Percentiles rank a stretch among this genome's conserved stretches.
Conservation (phyloP, 2,888 invertebrate genomes). For the Cryptophagus acutangulus region DNA sequence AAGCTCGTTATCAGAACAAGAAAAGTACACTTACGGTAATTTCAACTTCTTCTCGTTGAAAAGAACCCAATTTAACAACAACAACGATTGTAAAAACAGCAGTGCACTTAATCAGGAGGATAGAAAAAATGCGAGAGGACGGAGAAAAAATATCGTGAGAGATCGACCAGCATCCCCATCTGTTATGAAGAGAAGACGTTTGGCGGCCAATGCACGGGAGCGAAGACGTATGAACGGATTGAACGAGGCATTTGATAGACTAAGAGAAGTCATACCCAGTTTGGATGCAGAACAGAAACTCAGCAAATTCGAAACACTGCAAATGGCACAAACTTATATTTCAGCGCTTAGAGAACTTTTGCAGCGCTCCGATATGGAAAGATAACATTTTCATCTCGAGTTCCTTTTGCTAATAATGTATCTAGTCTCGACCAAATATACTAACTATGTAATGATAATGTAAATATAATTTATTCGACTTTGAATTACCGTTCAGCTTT, state of each 20-base stretch:
- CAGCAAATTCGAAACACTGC: slow-evolving; percentile 72
- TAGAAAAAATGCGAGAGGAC: slow-evolving; percentile 22
- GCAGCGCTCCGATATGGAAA: slow-evolving; percentile 32
- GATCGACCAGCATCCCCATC: slow-evolving; percentile 44
- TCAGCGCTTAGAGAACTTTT: slow-evolving; percentile 62
- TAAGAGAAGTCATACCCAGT: slow-evolving; percentile 65
- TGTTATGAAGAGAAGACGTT: slow-evolving; percentile 56
- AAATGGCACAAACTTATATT: slow-evolving; percentile 74
- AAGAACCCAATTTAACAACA: slow-evolving; percentile 27
- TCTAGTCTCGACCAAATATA: too few species aligned
- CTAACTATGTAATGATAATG: neutral
- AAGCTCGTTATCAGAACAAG: slow-evolving; percentile 34
- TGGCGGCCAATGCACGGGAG: slow-evolving; percentile 70
- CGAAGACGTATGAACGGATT: slow-evolving; percentile 67
- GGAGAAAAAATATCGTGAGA: slow-evolving; percentile 29
- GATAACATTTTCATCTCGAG: slow-evolving; percentile 19
- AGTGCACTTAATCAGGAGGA: slow-evolving; percentile 18
- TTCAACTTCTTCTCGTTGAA: slow-evolving; percentile 36
- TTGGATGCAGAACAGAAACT: slow-evolving; percentile 64
- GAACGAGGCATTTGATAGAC: slow-evolving; percentile 66
- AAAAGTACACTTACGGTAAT: slow-evolving; percentile 35
- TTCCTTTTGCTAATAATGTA: too few species aligned
- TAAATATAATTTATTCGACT: too few species aligned
- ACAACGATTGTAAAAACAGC: slow-evolving; percentile 20
- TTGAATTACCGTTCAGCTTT: too few species aligned